Evolutionary conservation across 2,888 invertebrate genomes (phyloP).

Genomic region (Melanophora roralis): DNA sequence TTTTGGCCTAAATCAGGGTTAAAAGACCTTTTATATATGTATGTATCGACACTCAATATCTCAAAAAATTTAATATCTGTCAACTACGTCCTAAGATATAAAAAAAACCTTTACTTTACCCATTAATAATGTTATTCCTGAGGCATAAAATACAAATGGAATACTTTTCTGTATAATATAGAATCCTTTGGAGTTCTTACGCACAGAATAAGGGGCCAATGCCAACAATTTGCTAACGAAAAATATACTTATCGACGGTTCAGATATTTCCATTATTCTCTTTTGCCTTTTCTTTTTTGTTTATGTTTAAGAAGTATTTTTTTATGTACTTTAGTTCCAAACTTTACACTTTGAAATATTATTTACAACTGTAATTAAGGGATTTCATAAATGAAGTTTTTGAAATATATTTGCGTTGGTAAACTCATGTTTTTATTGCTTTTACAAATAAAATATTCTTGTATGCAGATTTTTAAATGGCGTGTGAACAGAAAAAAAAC

Average conservation of each 20-base stretch:
- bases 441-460: conserved; percentile 49
- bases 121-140: conserved; percentile 69
- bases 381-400: background rate
- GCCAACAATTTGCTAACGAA: conserved; percentile 73
- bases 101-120: conserved; percentile 71
- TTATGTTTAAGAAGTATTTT: background rate
- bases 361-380: conserved; percentile 34
- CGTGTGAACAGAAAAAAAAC: conserved; percentile 37
- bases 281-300: background rate
- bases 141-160: conserved; percentile 72
- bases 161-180: conserved; percentile 71
- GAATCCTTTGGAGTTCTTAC: conserved; percentile 69
- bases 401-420: conserved; percentile 4
- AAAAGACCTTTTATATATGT: no score
- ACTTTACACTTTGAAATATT: conserved; percentile 39
- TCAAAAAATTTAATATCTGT: no score
- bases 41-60: no score
- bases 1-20: no score
- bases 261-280: conserved; percentile 73
- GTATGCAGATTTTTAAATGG: conserved; percentile 45
- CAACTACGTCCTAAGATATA: no score
- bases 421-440: conserved; percentile 4
- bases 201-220: conserved; percentile 73
- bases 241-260: conserved; percentile 73
- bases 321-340: background rate